Evolutionary conservation across 2,113 vertebrate genomes (phyloP), one percentile per base, ranked within the genome.

Genomic region (Parus major): DNA sequence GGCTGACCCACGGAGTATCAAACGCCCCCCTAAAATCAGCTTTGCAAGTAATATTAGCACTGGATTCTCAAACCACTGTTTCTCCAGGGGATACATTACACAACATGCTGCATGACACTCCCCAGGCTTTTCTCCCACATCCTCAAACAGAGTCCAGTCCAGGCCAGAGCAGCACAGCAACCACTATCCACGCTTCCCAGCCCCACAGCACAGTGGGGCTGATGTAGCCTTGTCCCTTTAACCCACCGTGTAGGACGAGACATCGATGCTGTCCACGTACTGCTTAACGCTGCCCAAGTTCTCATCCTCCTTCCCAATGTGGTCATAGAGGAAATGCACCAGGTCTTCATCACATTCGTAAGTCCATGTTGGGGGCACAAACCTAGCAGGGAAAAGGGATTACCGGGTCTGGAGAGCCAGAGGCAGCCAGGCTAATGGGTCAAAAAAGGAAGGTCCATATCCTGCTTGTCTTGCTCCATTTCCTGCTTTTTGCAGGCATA

Each of bases 281-380:
- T 99, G 99, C 96, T 99, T 99, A 92, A 99, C 98, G 0, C 98
- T 99, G 39, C 99, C 99, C 95, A 99, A 98, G 96, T 99, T 99
- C 95, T 99, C 99, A 52, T 99, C 99, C 94, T 99, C 99, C 92
- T 99, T 99, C 68, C 99, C 99, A 59, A 99, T 98, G 93, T 99
- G 98, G 87, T 99, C 99, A 18, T 99, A 99, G 44, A 99, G 97
- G 97, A 99, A 99, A 95, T 99, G 99, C 73, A 99, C 99, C 84
- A 99, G 97, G 96, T 99, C 99, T 95, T 99, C 99, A 4, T 99
- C 99, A 60, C 99, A 99, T 96, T 99, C 99, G 0, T 99, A 99
- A 11, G 98, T 98, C 99, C 99, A 99, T 2, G 99, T 99, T 46
- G 99, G 98, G 42, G 99, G 99, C 25, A 99, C 98, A 88, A 98